Base-by-base conservation (phyloP, 2,888 invertebrate species). In the Lacanobia oleracea region DNA sequence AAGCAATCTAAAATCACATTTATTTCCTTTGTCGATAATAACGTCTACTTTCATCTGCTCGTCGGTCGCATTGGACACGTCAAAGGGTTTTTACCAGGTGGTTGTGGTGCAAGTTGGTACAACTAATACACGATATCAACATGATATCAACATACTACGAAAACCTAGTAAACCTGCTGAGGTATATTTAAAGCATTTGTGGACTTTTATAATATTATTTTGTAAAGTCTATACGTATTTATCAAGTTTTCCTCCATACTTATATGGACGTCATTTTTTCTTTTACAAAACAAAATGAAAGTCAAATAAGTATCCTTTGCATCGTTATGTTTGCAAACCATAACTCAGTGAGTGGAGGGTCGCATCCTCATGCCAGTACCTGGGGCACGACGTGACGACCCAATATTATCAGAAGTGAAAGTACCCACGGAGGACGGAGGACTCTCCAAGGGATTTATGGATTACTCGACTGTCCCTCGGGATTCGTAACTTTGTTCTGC, bases 401-500 rank as follows among this genome's bases (percentile, higher is more conserved):
- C 80, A 79, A 85, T 82, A 84, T 84, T 87, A 88, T 86, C 83
- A 85, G 81, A 87, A 87, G 86, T 86, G 85, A 83, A 88, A 88
- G 87, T 86, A 83, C 80, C 79, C 73, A 83, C 79, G 71, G 85
- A 82, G 84, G 81, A 84, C 81, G 51, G 70, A 77, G 65, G 78
- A 81, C 84, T 87, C 88, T 91, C 89, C 79, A 82, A 88, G 89
- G 92, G 93, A 92, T 93, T 93, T 92, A 91, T 85, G 92, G 93
- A 93, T 93, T 94, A 93, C 89, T 87, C 88, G 88, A 89, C 88
- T 90, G 91, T 92, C 92, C 91, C 90, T 85, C 83, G 89, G 90
- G 93, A 90, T 91, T 91, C 84, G 83, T 87, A 93, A 94, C 90
- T 93, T 93, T 87, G 85, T 85, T 86, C 82, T 75, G 81, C 75